Evolutionary conservation across 2,888 invertebrate genomes (phyloP).

Genomic region (Amphipyra berbera): DNA sequence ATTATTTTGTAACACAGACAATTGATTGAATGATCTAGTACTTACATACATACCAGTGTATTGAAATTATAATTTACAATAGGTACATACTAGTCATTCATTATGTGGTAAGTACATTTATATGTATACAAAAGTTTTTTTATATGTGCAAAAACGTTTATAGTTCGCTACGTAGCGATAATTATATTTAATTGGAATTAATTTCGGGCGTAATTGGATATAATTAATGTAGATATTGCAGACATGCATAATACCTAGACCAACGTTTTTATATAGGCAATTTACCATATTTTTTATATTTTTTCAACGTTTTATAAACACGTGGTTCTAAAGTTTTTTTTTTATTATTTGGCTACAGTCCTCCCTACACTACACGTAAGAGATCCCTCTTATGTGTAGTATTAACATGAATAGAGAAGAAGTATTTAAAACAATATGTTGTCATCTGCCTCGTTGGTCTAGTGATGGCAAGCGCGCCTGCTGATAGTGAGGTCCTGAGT

Average conservation of each 20-base stretch:
- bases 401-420: too few relatives aligned
- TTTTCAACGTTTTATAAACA: too few relatives aligned
- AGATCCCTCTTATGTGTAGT: too few relatives aligned
- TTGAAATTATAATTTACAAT: background rate
- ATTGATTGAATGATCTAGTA: constrained; percentile 11
- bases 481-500: too few relatives aligned
- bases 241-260: constrained; percentile 7
- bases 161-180: constrained; percentile 7
- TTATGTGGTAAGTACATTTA: background rate
- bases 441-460: too few relatives aligned
- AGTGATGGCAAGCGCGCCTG: too few relatives aligned
- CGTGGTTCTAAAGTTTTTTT: too few relatives aligned
- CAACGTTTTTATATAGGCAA: too few relatives aligned
- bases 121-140: background rate
- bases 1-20: constrained; percentile 26
- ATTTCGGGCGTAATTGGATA: constrained; percentile 30
- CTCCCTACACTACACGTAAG: too few relatives aligned
- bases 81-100: background rate
- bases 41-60: background rate
- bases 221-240: constrained; percentile 21
- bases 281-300: too few relatives aligned
- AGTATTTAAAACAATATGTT: too few relatives aligned
- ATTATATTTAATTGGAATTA: constrained; percentile 38
- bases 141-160: constrained; percentile 2
- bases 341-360: background rate